Percentiles rank a stretch among this genome's conserved stretches.
phyloP scores from a whole-genome alignment of 2,113 vertebrate species.

The Solea solea region DNA sequence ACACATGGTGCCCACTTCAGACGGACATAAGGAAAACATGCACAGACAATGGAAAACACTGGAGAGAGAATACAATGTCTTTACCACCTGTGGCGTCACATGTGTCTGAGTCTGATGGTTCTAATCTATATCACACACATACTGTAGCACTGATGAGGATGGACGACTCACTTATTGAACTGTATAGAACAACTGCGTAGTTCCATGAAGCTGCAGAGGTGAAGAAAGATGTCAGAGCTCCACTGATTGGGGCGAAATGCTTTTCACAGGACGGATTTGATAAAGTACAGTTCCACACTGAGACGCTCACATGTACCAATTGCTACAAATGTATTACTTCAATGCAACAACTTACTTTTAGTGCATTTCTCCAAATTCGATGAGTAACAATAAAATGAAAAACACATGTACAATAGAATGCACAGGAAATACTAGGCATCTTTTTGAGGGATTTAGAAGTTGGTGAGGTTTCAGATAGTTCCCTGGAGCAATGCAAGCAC shows the following conservation, averaged over 20 bases:
- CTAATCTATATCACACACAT: constrained; percentile 7
- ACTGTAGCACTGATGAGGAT: constrained; percentile 29
- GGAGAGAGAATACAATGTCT: constrained; percentile 15
- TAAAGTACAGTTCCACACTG: neutral
- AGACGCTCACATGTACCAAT: constrained; percentile 13
- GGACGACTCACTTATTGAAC: constrained; percentile 24
- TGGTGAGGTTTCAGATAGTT: too few species aligned
- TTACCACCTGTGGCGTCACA: constrained; percentile 39
- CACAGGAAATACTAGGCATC: too few species aligned
- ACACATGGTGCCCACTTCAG: constrained; percentile 15
- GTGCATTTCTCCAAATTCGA: too few species aligned
- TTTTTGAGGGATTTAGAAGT: too few species aligned
- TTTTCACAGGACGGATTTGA: constrained; percentile 29
- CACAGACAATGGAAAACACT: neutral
- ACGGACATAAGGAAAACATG: neutral
- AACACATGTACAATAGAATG: too few species aligned
- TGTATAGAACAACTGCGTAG: constrained; percentile 13
- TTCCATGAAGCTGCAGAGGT: neutral
- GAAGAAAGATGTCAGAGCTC: constrained; percentile 16
- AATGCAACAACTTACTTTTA: neutral
- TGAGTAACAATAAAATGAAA: too few species aligned
- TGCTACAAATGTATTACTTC: neutral
- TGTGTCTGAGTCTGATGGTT: neutral
- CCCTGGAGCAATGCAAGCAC: too few species aligned
- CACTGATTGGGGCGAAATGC: constrained; percentile 37